Percentiles rank a stretch among this genome's conserved stretches.
Evolutionary conservation across 2,797 vertebrate species (phyloP).

Genomic region (Crax fasciolata): DNA sequence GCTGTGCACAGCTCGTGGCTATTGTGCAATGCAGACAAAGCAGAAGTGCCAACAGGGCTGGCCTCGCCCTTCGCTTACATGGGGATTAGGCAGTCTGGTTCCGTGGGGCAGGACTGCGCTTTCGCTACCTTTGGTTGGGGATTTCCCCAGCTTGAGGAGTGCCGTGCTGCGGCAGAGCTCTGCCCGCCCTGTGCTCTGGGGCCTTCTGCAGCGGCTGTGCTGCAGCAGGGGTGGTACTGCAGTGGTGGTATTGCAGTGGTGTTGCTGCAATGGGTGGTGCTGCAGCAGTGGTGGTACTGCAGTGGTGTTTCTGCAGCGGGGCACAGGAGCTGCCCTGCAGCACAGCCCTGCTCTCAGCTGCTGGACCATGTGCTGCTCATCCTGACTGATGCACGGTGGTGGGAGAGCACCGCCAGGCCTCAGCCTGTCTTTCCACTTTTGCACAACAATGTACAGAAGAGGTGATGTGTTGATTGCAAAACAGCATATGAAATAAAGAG

Average conservation of each 20-base stretch:
- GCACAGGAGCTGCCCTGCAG: background rate
- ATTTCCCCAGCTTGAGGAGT: background rate
- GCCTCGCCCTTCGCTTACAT: background rate
- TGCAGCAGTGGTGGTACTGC: too few species aligned
- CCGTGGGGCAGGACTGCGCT: background rate
- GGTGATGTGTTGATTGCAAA: conserved; percentile 55
- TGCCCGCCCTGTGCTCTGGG: rapidly evolving
- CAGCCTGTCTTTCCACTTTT: conserved; percentile 66
- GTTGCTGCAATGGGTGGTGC: too few species aligned
- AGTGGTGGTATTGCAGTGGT: too few species aligned
- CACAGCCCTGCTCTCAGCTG: too few species aligned
- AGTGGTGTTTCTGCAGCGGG: rapidly evolving
- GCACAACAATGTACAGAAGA: conserved; percentile 1
- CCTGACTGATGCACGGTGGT: rapidly evolving
- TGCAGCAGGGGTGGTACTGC: background rate
- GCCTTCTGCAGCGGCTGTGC: background rate
- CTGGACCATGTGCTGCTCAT: rapidly evolving
- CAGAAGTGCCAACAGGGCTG: background rate
- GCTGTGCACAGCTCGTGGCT: rapidly evolving
- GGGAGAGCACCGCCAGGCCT: background rate
- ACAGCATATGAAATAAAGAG: background rate
- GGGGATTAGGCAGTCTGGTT: rapidly evolving
- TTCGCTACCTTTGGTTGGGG: background rate
- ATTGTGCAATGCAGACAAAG: rapidly evolving
- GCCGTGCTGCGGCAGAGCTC: rapidly evolving